phyloP scores from a whole-genome alignment of 2,888 invertebrate genomes.

The Cacoxenus indagator region DNA sequence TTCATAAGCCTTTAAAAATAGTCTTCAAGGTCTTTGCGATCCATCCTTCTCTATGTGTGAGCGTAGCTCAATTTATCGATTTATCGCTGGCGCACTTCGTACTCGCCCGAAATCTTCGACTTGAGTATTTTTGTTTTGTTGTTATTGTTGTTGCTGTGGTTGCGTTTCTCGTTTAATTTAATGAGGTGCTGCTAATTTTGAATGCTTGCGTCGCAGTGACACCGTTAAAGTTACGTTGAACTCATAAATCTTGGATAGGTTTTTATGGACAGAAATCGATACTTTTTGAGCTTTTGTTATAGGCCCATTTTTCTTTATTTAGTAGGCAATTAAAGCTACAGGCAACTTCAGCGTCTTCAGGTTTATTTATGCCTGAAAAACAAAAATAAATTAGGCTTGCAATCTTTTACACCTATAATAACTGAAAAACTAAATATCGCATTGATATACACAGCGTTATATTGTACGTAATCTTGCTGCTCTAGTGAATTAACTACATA shows the following conservation, averaged over 20 bases:
- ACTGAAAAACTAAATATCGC: too few relatives aligned
- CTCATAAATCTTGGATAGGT: constrained; percentile 53
- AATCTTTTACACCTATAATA: too few relatives aligned
- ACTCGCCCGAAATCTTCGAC: background rate
- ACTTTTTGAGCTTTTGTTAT: too few relatives aligned
- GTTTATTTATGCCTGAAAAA: too few relatives aligned
- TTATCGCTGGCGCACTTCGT: constrained; percentile 42
- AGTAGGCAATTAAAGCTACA: too few relatives aligned
- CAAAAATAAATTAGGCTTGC: too few relatives aligned
- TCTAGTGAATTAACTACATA: too few relatives aligned
- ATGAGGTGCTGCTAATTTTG: constrained; percentile 40
- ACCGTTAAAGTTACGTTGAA: constrained; percentile 34
- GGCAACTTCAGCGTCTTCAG: too few relatives aligned
- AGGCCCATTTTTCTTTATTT: too few relatives aligned
- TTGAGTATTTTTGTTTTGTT: constrained; percentile 29
- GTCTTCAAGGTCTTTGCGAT: constrained; percentile 49
- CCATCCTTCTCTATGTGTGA: background rate
- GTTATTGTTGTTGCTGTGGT: constrained; percentile 34
- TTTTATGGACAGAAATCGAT: constrained; percentile 36
- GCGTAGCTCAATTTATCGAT: constrained; percentile 41
- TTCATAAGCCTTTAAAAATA: constrained; percentile 44
- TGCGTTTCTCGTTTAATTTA: constrained; percentile 28
- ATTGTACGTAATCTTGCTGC: too few relatives aligned
- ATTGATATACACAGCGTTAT: too few relatives aligned
- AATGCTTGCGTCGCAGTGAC: constrained; percentile 41